A percentile compares a stretch with the other conserved stretches of the same genome.
phyloP scores from a whole-genome alignment of 2,797 vertebrate species.

The Anas flavirostris region DNA sequence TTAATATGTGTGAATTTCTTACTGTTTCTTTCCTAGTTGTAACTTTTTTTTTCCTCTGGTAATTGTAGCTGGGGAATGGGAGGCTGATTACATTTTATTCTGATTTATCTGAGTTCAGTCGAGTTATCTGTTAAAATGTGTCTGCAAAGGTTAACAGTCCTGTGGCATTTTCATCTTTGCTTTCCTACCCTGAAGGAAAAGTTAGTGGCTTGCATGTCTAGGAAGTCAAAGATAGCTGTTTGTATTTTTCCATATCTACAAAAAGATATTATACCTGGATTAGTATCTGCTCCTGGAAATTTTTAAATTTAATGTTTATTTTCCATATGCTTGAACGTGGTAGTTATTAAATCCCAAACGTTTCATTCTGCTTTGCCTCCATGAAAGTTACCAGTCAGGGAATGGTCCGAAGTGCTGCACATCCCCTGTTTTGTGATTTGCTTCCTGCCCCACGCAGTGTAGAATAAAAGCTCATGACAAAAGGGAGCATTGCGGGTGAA shows the following conservation, averaged over 20 bases:
- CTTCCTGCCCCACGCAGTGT: slow-evolving; percentile 22
- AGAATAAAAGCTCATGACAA: slow-evolving; percentile 23
- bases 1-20: slow-evolving; percentile 40
- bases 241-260: slow-evolving; percentile 59
- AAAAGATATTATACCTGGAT: slow-evolving; percentile 42
- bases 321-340: slow-evolving; percentile 44
- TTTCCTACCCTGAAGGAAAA: slow-evolving; percentile 44
- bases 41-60: slow-evolving; percentile 30
- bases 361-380: background rate
- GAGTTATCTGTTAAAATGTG: slow-evolving; percentile 42
- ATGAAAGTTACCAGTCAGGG: background rate
- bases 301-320: slow-evolving; percentile 53
- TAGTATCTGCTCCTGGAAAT: slow-evolving; percentile 55
- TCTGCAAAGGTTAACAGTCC: slow-evolving; percentile 64
- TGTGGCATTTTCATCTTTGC: slow-evolving; percentile 63
- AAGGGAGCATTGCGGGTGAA: background rate
- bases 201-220: slow-evolving; percentile 19
- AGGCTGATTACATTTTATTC: slow-evolving; percentile 55
- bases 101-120: slow-evolving; percentile 34
- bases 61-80: slow-evolving; percentile 22
- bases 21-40: slow-evolving; percentile 46
- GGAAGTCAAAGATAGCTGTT: slow-evolving; percentile 22
- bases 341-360: slow-evolving; percentile 7
- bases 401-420: background rate
- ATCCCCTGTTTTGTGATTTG: background rate